These are phyloP conservation scores for Enteromius paludinosus DNA, from an alignment of 2,797 vertebrate genomes.

Conservation along the genomic window DNA sequence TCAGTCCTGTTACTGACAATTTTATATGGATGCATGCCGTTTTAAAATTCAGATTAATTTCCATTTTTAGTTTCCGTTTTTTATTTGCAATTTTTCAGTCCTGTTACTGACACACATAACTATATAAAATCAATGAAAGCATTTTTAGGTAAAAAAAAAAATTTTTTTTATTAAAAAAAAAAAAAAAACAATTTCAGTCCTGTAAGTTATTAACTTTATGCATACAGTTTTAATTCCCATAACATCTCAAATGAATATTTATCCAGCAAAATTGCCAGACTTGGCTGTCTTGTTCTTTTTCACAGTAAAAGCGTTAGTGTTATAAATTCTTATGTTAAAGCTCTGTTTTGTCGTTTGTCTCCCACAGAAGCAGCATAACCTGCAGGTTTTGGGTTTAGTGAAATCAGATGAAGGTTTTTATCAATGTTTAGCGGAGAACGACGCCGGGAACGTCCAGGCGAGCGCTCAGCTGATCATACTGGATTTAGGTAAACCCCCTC, in stretches of 20 bases:
- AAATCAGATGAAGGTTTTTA: slow-evolving; percentile 98
- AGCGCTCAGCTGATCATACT: slow-evolving; percentile 96
- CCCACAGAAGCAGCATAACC: slow-evolving; percentile 91
- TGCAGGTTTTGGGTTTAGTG: slow-evolving; percentile 96
- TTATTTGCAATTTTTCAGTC: background rate
- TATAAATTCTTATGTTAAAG: background rate
- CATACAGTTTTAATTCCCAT: background rate
- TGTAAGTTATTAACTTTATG: background rate
- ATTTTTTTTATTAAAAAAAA: too few relatives aligned
- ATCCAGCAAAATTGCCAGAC: background rate
- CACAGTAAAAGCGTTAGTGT: background rate
- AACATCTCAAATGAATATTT: background rate
- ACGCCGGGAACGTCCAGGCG: slow-evolving; percentile 92
- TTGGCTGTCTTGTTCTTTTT: background rate
- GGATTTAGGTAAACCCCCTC: slow-evolving; percentile 87
- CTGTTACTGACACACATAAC: background rate
- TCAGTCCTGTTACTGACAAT: background rate
- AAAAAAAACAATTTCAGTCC: too few relatives aligned
- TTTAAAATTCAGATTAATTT: too few relatives aligned
- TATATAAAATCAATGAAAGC: background rate
- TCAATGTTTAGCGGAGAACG: slow-evolving; percentile 96
- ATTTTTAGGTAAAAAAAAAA: too few relatives aligned
- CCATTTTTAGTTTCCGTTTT: too few relatives aligned
- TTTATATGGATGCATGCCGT: background rate
- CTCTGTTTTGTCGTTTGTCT: background rate